These are phyloP conservation scores for Drosophila asahinai DNA, from an alignment of 1,140 invertebrate genomes.

Conservation along the genomic window DNA sequence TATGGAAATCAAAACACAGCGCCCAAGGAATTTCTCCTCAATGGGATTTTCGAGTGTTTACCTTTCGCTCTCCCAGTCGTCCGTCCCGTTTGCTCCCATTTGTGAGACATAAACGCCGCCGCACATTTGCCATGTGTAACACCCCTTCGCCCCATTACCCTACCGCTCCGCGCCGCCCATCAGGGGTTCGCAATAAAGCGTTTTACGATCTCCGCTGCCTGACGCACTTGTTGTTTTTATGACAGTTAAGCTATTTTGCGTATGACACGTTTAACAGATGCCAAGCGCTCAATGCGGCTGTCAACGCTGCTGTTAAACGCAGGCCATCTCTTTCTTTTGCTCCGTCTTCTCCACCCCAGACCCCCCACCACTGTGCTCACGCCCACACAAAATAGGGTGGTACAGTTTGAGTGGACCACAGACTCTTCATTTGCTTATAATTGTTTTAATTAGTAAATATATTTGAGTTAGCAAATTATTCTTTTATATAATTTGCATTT, in stretches of 20 bases:
- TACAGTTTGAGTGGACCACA: conserved; percentile 6
- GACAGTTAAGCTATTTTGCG: conserved; percentile 82
- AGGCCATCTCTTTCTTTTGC: conserved; percentile 17
- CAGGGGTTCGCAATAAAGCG: conserved; percentile 67
- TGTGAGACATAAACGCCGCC: conserved; percentile 66
- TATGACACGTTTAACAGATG: conserved; percentile 82
- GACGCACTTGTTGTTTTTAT: conserved; percentile 72
- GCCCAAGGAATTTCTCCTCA: conserved; percentile 35
- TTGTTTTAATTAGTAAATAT: too few relatives aligned
- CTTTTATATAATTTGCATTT: too few relatives aligned
- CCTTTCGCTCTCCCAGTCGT: conserved; percentile 7
- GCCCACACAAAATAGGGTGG: conserved; percentile 9
- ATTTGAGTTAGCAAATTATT: too few relatives aligned
- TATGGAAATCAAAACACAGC: conserved; percentile 36
- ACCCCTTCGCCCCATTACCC: background rate
- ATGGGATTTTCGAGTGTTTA: conserved; percentile 38
- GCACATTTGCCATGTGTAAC: conserved; percentile 63
- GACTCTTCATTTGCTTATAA: background rate
- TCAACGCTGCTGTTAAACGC: conserved; percentile 70
- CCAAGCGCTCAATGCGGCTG: conserved; percentile 59
- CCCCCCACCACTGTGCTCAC: background rate
- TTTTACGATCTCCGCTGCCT: conserved; percentile 64
- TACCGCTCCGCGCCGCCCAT: background rate
- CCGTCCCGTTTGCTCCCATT: conserved; percentile 29
- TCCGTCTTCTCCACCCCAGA: too few relatives aligned